Conservation (phyloP, 2,113 vertebrate species). For the Gymnarchus niloticus region DNA sequence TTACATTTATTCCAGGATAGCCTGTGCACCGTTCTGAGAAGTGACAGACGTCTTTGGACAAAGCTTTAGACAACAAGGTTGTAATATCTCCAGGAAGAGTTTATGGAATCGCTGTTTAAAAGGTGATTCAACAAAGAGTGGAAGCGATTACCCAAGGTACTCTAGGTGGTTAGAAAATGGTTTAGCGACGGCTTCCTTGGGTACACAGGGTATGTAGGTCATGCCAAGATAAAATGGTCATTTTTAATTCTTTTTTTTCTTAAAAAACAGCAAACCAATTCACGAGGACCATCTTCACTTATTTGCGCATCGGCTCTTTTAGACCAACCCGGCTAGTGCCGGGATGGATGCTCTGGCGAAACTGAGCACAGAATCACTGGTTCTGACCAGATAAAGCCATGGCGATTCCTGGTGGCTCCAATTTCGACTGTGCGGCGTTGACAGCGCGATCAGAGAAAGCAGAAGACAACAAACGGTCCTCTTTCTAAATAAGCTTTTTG, state of each 20-base stretch:
- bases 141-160: slow-evolving; percentile 1
- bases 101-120: background rate
- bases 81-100: background rate
- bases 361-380: background rate
- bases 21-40: slow-evolving; percentile 1
- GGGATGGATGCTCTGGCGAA: background rate
- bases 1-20: background rate
- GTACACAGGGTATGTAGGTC: background rate
- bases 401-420: background rate
- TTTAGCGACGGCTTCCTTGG: background rate
- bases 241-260: too few relatives aligned
- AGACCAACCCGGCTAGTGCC: background rate
- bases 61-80: slow-evolving; percentile 8
- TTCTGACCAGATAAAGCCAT: background rate
- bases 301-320: too few relatives aligned
- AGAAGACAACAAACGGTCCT: background rate
- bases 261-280: background rate
- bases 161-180: background rate
- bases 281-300: background rate
- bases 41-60: slow-evolving; percentile 13
- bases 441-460: background rate
- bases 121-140: slow-evolving; percentile 6
- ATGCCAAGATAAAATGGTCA: background rate
- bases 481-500: background rate
- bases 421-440: too few relatives aligned